phyloP scores from a whole-genome alignment of 2,113 vertebrate species.

The Mus spicilegus region DNA sequence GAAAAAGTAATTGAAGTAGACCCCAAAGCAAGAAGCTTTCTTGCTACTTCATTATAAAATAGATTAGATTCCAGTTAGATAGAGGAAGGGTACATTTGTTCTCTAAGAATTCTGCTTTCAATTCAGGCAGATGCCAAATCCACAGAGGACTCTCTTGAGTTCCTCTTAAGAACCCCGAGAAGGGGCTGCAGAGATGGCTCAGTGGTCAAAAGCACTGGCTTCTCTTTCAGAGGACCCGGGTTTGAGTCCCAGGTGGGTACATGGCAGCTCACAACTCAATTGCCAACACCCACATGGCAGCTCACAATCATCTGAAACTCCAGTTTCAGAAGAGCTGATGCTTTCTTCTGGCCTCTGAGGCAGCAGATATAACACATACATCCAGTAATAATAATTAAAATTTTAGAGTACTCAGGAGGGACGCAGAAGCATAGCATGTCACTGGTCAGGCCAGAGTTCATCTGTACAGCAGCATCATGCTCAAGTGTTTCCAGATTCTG shows the following conservation, averaged over 20 bases:
- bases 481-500: background rate
- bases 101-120: background rate
- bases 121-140: background rate
- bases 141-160: background rate
- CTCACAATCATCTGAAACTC: background rate
- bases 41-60: background rate
- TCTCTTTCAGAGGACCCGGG: background rate
- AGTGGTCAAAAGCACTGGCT: background rate
- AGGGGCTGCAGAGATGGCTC: background rate
- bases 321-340: background rate
- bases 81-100: background rate
- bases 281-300: background rate
- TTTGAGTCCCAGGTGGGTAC: background rate
- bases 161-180: background rate
- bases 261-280: background rate
- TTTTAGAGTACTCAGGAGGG: background rate
- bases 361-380: background rate
- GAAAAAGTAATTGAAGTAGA: background rate
- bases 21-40: background rate
- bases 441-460: background rate
- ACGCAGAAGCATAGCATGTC: background rate
- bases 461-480: background rate
- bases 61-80: background rate
- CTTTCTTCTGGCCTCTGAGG: background rate
- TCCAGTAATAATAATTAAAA: background rate